Base-by-base conservation (phyloP, 2,797 vertebrate species). In the Pseudochirops cupreus region DNA sequence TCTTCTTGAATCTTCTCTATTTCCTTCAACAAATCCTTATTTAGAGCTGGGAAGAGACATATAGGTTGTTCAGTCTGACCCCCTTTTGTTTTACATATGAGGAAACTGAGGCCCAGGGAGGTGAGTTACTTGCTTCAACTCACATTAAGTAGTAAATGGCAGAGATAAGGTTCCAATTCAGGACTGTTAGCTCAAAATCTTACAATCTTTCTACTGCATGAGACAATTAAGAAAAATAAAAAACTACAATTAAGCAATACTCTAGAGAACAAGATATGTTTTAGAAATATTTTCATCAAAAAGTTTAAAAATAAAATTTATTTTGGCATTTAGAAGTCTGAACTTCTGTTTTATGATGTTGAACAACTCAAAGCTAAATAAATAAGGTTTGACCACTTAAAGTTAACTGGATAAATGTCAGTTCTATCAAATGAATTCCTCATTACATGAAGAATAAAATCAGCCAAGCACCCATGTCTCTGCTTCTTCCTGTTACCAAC, bases 321-420 rank as follows among this genome's bases (percentile, higher is more conserved):
- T 93, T 92, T 93, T 57, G 24, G 4, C 54, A 95, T 28, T 29
- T 93, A 91, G 87, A 95, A 46, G 89, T 95, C 26, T 87, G 93
- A 94, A 91, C 93, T 6, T 31, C 57, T 92, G 56, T 91, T n/a
- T 50, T 91, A 52, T 16, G 52, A 92, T 92, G 90, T 50, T 53
- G 91, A 46, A 90, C 54, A 33, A 56, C 0, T 46, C 56, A 92
- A 46, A 33, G 46, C 39, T 56, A 50, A 87, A 10, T 59, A 91
- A 95, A 14, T 58, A 90, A 56, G 56, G 56, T 82, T 53, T 87
- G 5, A 91, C 12, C 89, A 50, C 50, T 12, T 87, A 46, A 56
- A 91, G 28, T 82, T 50, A 29, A 92, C 39, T 5, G 24, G 14
- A 16, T 12, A 33, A 12, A 90, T 92, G 91, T 91, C 74, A 82